Conservation (phyloP, 2,113 vertebrate species). For the Puffinus mauretanicus region DNA sequence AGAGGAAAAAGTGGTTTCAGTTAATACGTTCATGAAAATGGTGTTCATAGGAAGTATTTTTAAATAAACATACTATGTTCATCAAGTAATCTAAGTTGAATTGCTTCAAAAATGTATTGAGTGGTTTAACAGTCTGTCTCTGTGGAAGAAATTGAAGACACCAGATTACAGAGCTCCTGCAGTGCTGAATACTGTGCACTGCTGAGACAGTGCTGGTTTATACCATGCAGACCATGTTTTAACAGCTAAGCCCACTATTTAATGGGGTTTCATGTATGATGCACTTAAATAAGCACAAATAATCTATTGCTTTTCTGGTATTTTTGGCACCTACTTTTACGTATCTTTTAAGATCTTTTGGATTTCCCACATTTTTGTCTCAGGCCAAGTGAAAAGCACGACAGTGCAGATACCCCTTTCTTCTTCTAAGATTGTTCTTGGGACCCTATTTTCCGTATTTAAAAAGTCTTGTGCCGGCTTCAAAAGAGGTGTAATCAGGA, state of each 20-base stretch:
- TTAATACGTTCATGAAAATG: neutral
- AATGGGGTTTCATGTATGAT: neutral
- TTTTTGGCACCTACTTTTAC: neutral
- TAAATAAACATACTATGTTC: neutral
- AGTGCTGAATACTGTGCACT: neutral
- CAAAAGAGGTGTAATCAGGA: neutral
- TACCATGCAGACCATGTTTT: neutral
- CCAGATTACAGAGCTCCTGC: neutral
- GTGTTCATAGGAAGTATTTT: neutral
- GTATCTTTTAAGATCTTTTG: neutral
- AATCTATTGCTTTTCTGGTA: neutral
- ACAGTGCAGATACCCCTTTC: neutral
- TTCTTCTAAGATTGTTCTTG: neutral
- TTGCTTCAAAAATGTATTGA: neutral
- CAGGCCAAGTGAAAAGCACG: rapidly evolving
- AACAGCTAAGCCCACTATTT: neutral
- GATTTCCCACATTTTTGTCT: neutral
- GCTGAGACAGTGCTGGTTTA: neutral
- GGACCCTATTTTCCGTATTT: neutral
- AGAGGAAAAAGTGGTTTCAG: neutral
- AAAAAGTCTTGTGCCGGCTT: neutral
- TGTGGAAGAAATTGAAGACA: neutral
- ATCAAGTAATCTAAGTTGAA: neutral
- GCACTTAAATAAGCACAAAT: neutral
- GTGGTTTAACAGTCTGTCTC: neutral